Evolutionary conservation across 2,113 vertebrate species (phyloP).

Genomic region (Bagarius yarrelli): DNA sequence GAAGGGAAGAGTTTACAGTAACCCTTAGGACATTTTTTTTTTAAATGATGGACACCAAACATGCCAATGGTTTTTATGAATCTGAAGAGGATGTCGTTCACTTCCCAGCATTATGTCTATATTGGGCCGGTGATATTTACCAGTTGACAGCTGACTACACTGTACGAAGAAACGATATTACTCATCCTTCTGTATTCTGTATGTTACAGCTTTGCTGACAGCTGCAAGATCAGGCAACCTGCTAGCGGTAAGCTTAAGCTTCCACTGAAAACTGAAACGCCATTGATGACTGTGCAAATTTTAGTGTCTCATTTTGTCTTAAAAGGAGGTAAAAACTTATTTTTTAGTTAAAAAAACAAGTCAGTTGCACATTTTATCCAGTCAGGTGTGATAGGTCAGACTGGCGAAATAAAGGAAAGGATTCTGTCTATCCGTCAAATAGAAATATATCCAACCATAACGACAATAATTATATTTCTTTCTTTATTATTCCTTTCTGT

Average conservation of each 20-base stretch:
- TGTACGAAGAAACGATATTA: not conserved
- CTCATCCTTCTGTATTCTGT: constrained; percentile 16
- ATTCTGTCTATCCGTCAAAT: too few species aligned
- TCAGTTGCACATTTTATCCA: too few species aligned
- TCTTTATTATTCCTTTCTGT: not conserved
- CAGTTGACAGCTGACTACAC: not conserved
- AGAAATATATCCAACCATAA: too few species aligned
- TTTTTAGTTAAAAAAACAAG: too few species aligned
- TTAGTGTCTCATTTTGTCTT: too few species aligned
- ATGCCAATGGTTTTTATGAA: not conserved
- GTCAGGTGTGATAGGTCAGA: too few species aligned
- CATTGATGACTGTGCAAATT: not conserved
- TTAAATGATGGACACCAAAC: too few species aligned
- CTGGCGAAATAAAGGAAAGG: too few species aligned
- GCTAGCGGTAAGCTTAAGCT: constrained; percentile 31
- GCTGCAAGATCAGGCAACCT: constrained; percentile 69
- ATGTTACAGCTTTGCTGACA: constrained; percentile 62
- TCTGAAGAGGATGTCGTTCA: not conserved
- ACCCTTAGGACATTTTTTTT: not conserved
- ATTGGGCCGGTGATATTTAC: not conserved
- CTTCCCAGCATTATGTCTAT: not conserved
- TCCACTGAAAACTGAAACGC: constrained; percentile 21
- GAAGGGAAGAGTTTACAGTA: not conserved
- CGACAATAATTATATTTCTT: not conserved
- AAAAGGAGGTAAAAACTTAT: too few species aligned